Base-by-base conservation (phyloP, 35 echinoderm and acorn worm species). In the Eucidaris tribuloides region DNA sequence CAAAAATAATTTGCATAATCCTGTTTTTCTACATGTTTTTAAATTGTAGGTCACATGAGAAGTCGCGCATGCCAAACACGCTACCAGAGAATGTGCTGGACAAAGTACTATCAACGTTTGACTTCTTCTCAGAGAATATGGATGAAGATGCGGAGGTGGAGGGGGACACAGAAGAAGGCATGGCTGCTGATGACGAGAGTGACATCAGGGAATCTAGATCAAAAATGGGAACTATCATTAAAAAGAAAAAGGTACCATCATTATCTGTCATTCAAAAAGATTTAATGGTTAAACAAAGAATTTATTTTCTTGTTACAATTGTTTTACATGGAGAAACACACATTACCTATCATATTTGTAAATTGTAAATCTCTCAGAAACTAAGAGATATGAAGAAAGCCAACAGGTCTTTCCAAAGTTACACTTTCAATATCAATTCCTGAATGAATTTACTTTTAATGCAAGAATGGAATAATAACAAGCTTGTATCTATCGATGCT, bases 231-330 rank as follows among this genome's bases (percentile, higher is more conserved):
- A 97, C 94, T 5, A 79, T 97, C 32, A 85, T 97, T 34, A 97
- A 97, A 34, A 97, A 92, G 90, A 97, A 97, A 55, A 97, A 97
- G 81, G 94, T 97, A 82, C 25, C 58, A 18, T 25, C 23, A 9
- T 81, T 68, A 20, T 64, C 33, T 39, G 17, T 42, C 25, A 11
- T 18, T 28, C n/a, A 9, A 52, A 52, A 52, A 22, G 34, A 74
- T 24, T n/a, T 34, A 15, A 1, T 13, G 13, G n/a, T 17, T n/a
- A 27, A 64, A 34, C 25, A 64, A 19, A 64, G 24, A 2, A 64
- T 28, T 11, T 63, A 29, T 5, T 32, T 60, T 63, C 60, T n/a
- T n/a, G n/a, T n/a, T n/a, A n/a, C n/a, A n/a, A n/a, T n/a, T n/a
- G n/a, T n/a, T n/a, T n/a, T n/a, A n/a, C n/a, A n/a, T n/a, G n/a